Evolutionary conservation across 2,797 vertebrate species (phyloP), one percentile per base, ranked within the genome.

Genomic region (Numenius phaeopus): DNA sequence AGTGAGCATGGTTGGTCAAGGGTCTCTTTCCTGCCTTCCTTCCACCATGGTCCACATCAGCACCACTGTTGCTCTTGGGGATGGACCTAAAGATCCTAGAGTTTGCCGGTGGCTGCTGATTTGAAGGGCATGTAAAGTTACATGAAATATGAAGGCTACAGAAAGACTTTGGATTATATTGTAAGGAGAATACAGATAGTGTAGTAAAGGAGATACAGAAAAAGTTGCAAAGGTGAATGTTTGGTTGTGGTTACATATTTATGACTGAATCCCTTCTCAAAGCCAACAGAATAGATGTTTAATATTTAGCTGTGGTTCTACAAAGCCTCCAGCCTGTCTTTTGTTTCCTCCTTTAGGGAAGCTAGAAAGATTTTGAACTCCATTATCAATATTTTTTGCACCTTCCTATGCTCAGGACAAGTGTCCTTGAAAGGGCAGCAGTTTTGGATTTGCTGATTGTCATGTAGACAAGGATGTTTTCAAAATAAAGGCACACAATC

Each of bases 401-500:
- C 73, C 42, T 94, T 90, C n/a, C 44, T 71, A 10, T 92, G 54
- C 81, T 93, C 57, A 89, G 91, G 82, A 89, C 76, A 78, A 82
- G 79, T 67, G 84, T 90, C 96, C 97, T 97, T 97, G 96, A 95
- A 83, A 83, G 84, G 82, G 54, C 72, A 78, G 59, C 24, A 47
- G 65, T 32, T 87, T 69, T 62, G 71, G 73, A 78, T 95, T 97
- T 72, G 39, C 81, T 94, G 62, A 83, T 87, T 93, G 83, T 90
- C 78, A 13, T 65, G 95, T 94, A 87, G 82, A 49, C 87, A 86
- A 95, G 89, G 94, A 87, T 94, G 67, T 97, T 97, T 97, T 94
- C 94, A 80, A 96, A 97, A 86, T 87, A 96, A 92, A 97, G 90
- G 49, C 49, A 47, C 86, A 86, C 27, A 50, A 90, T 90, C 94